Evolutionary conservation across 2,888 invertebrate species (phyloP).

Genomic region (Crioceris asparagi): DNA sequence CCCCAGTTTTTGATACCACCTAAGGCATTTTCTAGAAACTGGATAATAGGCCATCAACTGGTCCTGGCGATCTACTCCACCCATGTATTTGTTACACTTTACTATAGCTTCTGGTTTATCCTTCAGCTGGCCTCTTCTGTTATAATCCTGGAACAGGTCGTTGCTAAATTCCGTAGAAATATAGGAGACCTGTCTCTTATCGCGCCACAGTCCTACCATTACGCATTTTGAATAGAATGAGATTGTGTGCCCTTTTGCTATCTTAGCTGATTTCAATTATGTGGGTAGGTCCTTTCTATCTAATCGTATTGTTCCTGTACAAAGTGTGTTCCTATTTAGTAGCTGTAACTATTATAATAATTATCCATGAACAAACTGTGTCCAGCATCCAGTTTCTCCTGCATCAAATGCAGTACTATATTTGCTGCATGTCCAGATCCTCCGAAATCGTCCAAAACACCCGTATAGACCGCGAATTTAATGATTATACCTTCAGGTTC

Average conservation of each 20-base stretch:
- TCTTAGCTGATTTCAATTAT: conserved; percentile 19
- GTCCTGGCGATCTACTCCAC: too few species aligned
- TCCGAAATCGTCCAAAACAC: conserved; percentile 20
- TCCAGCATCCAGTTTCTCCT: conserved; percentile 13
- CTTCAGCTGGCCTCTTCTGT: conserved; percentile 13
- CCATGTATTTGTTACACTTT: too few species aligned
- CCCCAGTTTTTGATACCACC: conserved; percentile 21
- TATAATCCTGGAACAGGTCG: conserved; percentile 11
- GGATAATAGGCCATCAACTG: too few species aligned
- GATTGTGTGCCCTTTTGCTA: conserved; percentile 18
- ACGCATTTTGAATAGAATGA: conserved; percentile 17
- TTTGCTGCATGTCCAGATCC: conserved; percentile 19
- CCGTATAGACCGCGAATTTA: conserved; percentile 25
- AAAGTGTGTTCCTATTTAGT: conserved; percentile 21
- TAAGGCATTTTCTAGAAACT: too few species aligned
- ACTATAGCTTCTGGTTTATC: conserved; percentile 9
- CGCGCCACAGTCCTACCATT: conserved; percentile 26
- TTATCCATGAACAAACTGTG: conserved; percentile 18
- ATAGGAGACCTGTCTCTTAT: conserved; percentile 23
- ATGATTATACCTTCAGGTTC: conserved; percentile 18
- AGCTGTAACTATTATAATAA: conserved; percentile 18
- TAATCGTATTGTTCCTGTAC: conserved; percentile 29
- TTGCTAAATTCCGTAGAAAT: conserved; percentile 22
- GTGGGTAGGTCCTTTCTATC: conserved; percentile 19
- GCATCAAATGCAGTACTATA: conserved; percentile 16